Evolutionary conservation across 2,113 vertebrate species (phyloP).

Genomic region (Podarcis raffonei): DNA sequence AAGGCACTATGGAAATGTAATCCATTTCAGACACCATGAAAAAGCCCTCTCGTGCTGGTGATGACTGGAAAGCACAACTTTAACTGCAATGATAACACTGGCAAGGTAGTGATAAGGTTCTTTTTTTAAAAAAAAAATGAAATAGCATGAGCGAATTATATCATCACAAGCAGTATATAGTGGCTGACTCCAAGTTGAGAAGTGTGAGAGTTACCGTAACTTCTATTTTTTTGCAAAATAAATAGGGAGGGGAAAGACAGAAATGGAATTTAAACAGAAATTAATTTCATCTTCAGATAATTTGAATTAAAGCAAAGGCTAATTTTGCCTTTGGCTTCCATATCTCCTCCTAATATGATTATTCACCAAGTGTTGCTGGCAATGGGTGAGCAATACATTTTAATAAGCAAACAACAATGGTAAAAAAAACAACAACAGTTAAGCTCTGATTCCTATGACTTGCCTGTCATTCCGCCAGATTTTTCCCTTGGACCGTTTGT

Average conservation of each 20-base stretch:
- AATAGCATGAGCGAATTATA: not conserved
- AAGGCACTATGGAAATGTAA: not conserved
- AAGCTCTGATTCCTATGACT: not conserved
- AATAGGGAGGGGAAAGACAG: not conserved
- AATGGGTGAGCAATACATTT: constrained; percentile 30
- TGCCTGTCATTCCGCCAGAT: constrained; percentile 12
- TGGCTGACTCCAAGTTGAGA: not conserved
- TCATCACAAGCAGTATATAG: not conserved
- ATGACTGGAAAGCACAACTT: not conserved
- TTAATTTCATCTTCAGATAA: constrained; percentile 3
- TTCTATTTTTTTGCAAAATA: not conserved
- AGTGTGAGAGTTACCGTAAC: not conserved
- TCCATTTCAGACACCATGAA: not conserved
- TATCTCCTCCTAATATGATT: constrained; percentile 15
- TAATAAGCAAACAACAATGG: constrained; percentile 1
- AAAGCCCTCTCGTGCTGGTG: not conserved
- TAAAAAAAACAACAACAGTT: not conserved
- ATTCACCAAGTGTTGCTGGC: not conserved
- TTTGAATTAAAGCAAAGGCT: constrained; percentile 12
- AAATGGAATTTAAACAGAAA: constrained; percentile 17
- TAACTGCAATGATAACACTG: constrained; percentile 13
- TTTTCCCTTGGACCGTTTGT: not conserved
- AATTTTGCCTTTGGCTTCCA: not conserved
- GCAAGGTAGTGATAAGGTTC: constrained; percentile 12
- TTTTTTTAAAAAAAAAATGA: not conserved